A percentile compares a stretch with the other conserved stretches of the same genome.
Evolutionary conservation across 2,888 invertebrate genomes (phyloP).

Genomic region (Trachelus stipa): DNA sequence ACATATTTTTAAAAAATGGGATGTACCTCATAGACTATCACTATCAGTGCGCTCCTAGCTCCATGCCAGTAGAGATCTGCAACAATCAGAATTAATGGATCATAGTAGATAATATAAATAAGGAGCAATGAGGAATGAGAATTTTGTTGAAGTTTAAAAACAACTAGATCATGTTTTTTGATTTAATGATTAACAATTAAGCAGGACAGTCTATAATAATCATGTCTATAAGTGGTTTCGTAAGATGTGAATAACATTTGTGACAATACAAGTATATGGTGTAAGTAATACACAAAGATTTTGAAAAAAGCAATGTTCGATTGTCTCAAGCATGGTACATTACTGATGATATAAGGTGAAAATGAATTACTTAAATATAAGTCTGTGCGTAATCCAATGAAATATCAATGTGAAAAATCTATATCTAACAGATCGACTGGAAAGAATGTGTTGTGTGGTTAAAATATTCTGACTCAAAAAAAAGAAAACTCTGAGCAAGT

Average conservation of each 20-base stretch:
- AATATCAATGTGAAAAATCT: background rate
- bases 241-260: background rate
- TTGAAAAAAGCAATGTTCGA: background rate
- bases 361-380: background rate
- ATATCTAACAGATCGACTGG: background rate
- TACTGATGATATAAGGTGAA: background rate
- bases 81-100: conserved; percentile 40
- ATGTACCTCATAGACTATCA: conserved; percentile 62
- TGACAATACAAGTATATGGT: background rate
- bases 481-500: background rate
- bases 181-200: background rate
- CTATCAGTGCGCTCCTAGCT: conserved; percentile 66
- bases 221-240: background rate
- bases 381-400: background rate
- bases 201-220: background rate
- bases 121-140: background rate
- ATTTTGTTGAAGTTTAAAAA: background rate
- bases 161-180: background rate
- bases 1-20: conserved; percentile 39
- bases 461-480: background rate
- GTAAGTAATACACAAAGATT: background rate
- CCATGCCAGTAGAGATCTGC: conserved; percentile 68
- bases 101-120: background rate
- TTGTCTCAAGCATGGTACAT: background rate
- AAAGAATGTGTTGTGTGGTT: background rate